Base-by-base conservation (phyloP, 1,140 invertebrate species). In the Aphelenchoides fujianensis region DNA sequence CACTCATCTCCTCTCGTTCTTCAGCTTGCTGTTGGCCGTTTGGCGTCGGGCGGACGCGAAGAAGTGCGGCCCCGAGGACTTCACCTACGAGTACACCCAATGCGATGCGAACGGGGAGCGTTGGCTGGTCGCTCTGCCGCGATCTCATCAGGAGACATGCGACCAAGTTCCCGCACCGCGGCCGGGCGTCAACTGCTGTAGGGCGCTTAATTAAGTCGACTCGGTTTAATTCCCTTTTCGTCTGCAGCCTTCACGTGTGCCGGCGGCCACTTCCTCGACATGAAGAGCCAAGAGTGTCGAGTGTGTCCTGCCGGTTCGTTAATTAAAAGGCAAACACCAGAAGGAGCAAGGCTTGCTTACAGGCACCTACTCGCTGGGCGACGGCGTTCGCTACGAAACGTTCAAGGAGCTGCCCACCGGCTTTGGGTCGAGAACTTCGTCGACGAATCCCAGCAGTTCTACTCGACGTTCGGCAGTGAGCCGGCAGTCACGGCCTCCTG, bases 331-430 rank as follows among this genome's bases (percentile, higher is more conserved):
- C 59, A 9, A 27, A 16, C 19, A 19, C 27, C 5, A 63, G 59
- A 19, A 31, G 16, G 12, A 34, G 2, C 53, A 27, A 48, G 37
- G 1, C 32, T 69, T n/a, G n/a, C n/a, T 54, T 68, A 35, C 34
- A 82, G 80, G 81, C 31, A 71, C 74, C 12, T 83, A 82, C 70
- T 79, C 76, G 71, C 62, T 83, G 27, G 82, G 82, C 3, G 77
- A 78, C 32, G 82, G 83, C 36, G 67, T 82, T 19, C 72, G 82
- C 36, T 83, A 80, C 70, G 83, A 83, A 36, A 73, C 77, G 48
- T 83, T 83, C 48, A 63, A 70, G 5, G 57, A 70, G 55, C 59
- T 84, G 30, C 82, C 82, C 0, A 32, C 62, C 28, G 82, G 7
- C 80, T 81, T 61, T 59, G 62, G 0, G 69, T 81, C 0, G 79